These are phyloP conservation scores for Sinonovacula constricta DNA, from an alignment of 1,140 invertebrate genomes.

Conservation along the genomic window DNA sequence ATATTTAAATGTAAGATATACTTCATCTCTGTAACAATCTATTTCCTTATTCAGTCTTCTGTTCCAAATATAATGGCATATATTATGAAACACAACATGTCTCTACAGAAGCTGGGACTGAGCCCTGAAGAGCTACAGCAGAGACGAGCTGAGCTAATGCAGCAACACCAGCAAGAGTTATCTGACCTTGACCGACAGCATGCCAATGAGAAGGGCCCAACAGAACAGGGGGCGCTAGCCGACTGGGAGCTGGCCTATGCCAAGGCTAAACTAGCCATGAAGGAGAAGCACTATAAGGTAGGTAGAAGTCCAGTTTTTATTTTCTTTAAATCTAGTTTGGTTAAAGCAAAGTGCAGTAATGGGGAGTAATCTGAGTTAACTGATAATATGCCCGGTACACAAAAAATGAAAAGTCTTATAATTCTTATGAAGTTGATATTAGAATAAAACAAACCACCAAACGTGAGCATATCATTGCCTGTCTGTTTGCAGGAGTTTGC, in stretches of 20 bases:
- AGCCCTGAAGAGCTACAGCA: constrained; percentile 72
- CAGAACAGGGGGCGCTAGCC: constrained; percentile 66
- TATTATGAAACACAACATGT: neutral
- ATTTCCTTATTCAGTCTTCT: no score
- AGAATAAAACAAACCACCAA: no score
- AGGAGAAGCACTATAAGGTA: constrained; percentile 77
- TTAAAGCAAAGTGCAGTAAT: no score
- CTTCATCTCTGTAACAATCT: no score
- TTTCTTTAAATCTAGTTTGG: no score
- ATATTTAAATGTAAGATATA: no score
- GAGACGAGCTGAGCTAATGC: constrained; percentile 67
- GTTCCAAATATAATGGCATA: no score
- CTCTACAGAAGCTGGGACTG: constrained; percentile 66
- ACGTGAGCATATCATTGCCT: no score
- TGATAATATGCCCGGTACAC: neutral
- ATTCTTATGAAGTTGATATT: no score
- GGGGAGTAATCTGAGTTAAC: neutral
- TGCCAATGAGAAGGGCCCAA: constrained; percentile 63
- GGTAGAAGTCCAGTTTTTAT: neutral
- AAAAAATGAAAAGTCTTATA: no score
- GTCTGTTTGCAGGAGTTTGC: constrained; percentile 75
- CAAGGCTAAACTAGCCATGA: constrained; percentile 73
- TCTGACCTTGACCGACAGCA: constrained; percentile 67
- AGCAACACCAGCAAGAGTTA: constrained; percentile 73
- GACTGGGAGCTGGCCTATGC: constrained; percentile 76